Conservation (phyloP, 2,113 vertebrate species). For the Spheniscus mendiculus region DNA sequence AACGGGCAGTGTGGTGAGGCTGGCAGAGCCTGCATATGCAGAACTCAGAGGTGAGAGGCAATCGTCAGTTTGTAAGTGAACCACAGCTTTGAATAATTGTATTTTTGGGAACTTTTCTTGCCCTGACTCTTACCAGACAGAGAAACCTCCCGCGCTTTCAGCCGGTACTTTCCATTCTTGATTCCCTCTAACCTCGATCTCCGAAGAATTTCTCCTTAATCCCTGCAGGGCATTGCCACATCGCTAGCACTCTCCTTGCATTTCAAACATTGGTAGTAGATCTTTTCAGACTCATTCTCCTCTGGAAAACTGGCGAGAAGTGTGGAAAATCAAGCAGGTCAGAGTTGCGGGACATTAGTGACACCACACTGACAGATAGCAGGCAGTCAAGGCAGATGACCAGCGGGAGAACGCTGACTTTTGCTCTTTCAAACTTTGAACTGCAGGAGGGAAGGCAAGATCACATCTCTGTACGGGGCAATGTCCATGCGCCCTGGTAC, state of each 20-base stretch:
- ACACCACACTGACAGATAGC: not conserved
- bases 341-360: not conserved
- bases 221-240: not conserved
- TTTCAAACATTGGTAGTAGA: not conserved
- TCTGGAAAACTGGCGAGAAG: constrained; percentile 20
- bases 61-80: not conserved
- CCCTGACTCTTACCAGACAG: not conserved
- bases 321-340: constrained; percentile 28
- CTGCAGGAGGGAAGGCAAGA: constrained; percentile 24
- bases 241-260: not conserved
- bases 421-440: constrained; percentile 62
- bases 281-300: not conserved
- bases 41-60: not conserved
- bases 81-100: not conserved
- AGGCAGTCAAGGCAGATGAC: not conserved
- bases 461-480: not conserved
- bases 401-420: not conserved
- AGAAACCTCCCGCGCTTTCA: not conserved
- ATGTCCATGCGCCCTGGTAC: not conserved
- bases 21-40: not conserved
- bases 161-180: not conserved
- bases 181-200: not conserved
- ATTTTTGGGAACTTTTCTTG: not conserved
- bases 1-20: not conserved
- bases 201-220: not conserved